Conservation (phyloP, 2,797 vertebrate genomes). For the Notolabrus celidotus region DNA sequence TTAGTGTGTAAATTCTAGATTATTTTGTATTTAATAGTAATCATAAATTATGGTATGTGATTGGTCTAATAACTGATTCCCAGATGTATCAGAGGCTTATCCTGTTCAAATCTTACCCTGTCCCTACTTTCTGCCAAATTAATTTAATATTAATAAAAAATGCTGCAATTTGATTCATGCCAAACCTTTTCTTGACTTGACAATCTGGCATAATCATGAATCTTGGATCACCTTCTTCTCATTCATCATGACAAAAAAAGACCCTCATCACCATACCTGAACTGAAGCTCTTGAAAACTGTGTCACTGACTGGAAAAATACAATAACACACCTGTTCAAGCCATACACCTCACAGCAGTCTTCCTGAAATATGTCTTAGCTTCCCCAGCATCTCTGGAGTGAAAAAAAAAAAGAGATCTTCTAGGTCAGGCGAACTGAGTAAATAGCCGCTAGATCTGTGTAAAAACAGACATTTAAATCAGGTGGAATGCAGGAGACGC, state of each 20-base stretch:
- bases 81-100: no score
- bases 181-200: no score
- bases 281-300: conserved; percentile 29
- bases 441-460: conserved; percentile 42
- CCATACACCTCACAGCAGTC: conserved; percentile 25
- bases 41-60: no score
- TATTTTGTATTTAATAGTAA: no score
- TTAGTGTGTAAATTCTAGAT: no score
- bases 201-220: conserved; percentile 22
- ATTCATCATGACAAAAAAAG: conserved; percentile 29
- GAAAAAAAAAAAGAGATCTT: conserved; percentile 39
- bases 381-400: conserved; percentile 50
- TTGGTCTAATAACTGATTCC: no score
- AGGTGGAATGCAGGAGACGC: conserved; percentile 74
- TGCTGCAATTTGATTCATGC: no score
- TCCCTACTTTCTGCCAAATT: no score
- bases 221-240: conserved; percentile 1
- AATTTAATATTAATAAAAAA: no score
- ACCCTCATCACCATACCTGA: conserved; percentile 14
- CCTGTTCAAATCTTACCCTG: no score
- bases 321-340: conserved; percentile 52
- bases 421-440: conserved; percentile 42
- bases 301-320: conserved; percentile 40
- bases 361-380: conserved; percentile 47
- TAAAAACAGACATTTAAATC: conserved; percentile 72